Evolutionary conservation across 2,888 invertebrate genomes (phyloP).

Genomic region (Girardia tigrina): DNA sequence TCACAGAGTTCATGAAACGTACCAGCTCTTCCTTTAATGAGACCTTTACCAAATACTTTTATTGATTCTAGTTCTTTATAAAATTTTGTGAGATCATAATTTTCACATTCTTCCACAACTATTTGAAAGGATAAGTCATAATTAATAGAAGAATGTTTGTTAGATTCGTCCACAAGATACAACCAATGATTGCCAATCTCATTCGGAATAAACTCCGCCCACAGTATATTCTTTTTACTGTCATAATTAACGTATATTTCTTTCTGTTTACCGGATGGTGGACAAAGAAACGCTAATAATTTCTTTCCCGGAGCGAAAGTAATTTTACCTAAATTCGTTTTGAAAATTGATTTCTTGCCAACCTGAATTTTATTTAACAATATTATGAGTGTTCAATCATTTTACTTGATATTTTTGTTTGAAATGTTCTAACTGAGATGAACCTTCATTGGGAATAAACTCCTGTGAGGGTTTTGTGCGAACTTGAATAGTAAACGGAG

Average conservation of each 20-base stretch:
- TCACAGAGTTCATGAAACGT: not conserved
- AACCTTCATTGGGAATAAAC: not conserved
- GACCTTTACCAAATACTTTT: slow-evolving; percentile 5
- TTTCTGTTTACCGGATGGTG: not conserved
- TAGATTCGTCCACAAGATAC: not conserved
- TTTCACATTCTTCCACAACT: not conserved
- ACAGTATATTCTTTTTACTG: not conserved
- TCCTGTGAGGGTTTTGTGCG: not conserved
- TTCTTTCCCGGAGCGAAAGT: not conserved
- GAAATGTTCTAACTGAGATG: not conserved
- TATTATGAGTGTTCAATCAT: too few species aligned
- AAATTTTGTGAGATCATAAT: not conserved
- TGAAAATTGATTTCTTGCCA: not conserved
- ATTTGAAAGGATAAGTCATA: not conserved
- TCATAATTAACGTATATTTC: not conserved
- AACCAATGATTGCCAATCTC: not conserved
- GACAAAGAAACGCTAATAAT: not conserved
- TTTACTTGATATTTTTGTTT: not conserved
- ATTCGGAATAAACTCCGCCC: slow-evolving; percentile 7
- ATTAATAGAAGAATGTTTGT: not conserved
- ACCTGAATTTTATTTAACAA: too few species aligned
- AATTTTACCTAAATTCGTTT: not conserved
- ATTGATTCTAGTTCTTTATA: slow-evolving; percentile 4
- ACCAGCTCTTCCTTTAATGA: not conserved
- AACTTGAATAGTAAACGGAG: not conserved